Conservation (phyloP, 2,113 vertebrate species). For the Erythrolamprus reginae region DNA sequence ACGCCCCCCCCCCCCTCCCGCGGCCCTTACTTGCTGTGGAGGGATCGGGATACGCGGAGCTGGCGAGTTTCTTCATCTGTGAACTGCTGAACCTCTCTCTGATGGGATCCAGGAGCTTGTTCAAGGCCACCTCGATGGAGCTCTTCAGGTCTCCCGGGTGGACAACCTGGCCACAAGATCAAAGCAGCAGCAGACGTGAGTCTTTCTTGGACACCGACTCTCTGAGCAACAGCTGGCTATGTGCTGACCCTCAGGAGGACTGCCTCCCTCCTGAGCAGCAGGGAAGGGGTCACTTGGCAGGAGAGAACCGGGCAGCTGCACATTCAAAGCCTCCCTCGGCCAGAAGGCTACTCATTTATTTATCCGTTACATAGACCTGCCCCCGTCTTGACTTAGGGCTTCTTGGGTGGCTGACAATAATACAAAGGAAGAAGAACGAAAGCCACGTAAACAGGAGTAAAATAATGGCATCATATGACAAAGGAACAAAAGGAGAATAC, state of each 20-base stretch:
- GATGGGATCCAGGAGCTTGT: conserved; percentile 90
- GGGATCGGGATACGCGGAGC: conserved; percentile 77
- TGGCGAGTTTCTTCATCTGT: conserved; percentile 83
- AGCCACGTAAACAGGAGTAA: background rate
- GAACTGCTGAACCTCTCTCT: conserved; percentile 87
- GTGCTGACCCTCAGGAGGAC: background rate
- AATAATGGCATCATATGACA: background rate
- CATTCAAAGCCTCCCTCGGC: background rate
- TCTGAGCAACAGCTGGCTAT: background rate
- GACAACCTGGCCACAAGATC: conserved; percentile 64
- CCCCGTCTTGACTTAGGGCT: too few relatives aligned
- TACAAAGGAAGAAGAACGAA: too few relatives aligned
- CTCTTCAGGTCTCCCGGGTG: conserved; percentile 96
- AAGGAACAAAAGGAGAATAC: too few relatives aligned
- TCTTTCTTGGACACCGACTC: background rate
- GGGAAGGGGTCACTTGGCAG: too few relatives aligned
- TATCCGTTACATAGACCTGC: too few relatives aligned
- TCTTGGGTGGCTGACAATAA: too few relatives aligned
- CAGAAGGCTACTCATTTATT: background rate
- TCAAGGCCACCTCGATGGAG: conserved; percentile 86
- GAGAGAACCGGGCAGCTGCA: background rate
- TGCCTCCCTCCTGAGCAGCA: background rate
- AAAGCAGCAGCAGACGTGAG: background rate
- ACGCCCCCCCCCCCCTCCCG: conserved; percentile 33
- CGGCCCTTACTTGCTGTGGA: conserved; percentile 80